A percentile compares a stretch with the other conserved stretches of the same genome.
These are phyloP conservation scores for Diuraphis noxia DNA, from an alignment of 1,140 invertebrate genomes.

Conservation along the genomic window DNA sequence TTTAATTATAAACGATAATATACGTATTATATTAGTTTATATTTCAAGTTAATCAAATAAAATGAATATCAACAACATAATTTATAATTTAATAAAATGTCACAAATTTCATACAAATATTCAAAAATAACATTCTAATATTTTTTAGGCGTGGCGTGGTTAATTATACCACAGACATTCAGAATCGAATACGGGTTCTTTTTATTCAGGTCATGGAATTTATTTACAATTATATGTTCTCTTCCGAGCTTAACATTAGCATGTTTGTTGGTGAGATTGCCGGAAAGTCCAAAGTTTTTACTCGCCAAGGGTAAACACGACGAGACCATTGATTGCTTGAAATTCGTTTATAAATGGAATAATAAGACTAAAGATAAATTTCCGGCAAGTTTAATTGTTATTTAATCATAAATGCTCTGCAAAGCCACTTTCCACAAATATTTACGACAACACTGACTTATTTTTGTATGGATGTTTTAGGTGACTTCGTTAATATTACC, in stretches of 20 bases:
- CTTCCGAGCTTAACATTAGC: constrained; percentile 84
- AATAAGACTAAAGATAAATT: constrained; percentile 75
- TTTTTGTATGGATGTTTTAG: not conserved
- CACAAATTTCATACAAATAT: not conserved
- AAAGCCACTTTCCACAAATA: not conserved
- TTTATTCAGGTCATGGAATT: constrained; percentile 87
- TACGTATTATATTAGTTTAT: not conserved
- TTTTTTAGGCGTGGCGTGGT: constrained; percentile 76
- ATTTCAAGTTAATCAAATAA: not conserved
- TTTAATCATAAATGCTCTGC: not conserved
- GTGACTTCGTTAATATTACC: not conserved
- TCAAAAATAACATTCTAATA: constrained; percentile 2
- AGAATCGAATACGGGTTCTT: constrained; percentile 61
- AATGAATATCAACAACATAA: not conserved
- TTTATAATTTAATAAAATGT: not conserved
- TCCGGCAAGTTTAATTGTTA: constrained; percentile 60
- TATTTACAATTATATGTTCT: constrained; percentile 85
- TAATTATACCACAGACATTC: constrained; percentile 73
- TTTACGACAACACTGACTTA: not conserved
- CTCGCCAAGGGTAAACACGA: constrained; percentile 75
- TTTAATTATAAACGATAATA: not conserved
- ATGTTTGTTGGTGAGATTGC: constrained; percentile 77
- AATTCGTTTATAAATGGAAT: constrained; percentile 77
- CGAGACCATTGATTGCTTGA: constrained; percentile 78
- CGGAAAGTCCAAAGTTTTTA: constrained; percentile 91